Base-by-base conservation (phyloP, 2,888 invertebrate genomes). In the Tryphoninae sp. region DNA sequence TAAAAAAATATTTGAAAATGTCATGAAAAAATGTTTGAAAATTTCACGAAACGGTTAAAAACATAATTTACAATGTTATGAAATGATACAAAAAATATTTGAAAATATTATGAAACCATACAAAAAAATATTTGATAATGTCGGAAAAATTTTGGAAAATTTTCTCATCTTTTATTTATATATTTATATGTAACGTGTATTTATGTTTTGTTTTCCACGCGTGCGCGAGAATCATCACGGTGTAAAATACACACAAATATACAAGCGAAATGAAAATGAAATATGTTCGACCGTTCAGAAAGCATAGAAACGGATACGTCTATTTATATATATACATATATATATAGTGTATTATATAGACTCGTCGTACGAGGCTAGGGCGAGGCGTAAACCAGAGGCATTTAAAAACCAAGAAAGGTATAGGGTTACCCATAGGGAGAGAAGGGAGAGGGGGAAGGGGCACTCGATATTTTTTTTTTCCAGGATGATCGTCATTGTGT, bases 401-500 rank as follows among this genome's bases (percentile, higher is more conserved):
- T 91, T 90, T 90, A 91, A 90, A 89, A 87, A 88, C 84, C 85
- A 86, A 84, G 78, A 83, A 90, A 90, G 90, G 91, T 91, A 89
- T 91, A 90, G 84, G 89, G 90, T 91, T 91, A 90, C 90, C 13
- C 51, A 51, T n/a, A 51, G 4, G 13, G 51, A 8, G 16, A n/a
- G 49, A n/a, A 78, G 45, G 68, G 61, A 13, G 19, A 19, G 19
- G 19, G 19, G 65, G 11, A 40, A 49, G 22, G 13, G 49, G 23
- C 49, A 45, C 53, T 3, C 13, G 16, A 51, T 53, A 40, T 71
- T 59, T 59, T 73, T 64, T 64, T 64, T n/a, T 22, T 65, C 26
- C 61, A 51, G 89, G 87, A 90, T 90, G 91, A 91, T 91, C 89
- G 86, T 90, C 88, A 91, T 91, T 91, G 91, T 90, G 84, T 85